Base-by-base conservation (phyloP, 2,113 vertebrate genomes). In the Mirza zaza region DNA sequence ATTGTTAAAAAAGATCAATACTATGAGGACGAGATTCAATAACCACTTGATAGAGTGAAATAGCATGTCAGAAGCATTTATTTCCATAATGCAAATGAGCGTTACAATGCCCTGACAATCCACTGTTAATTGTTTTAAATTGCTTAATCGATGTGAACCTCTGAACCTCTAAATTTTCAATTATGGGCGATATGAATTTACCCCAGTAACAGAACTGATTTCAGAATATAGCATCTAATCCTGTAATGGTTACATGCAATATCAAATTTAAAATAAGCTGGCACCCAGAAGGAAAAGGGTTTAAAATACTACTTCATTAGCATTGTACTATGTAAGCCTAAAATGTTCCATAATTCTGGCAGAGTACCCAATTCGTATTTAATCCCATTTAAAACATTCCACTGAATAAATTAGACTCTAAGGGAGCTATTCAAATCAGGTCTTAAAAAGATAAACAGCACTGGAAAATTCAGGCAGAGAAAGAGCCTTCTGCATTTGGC, bases 361-460 rank as follows among this genome's bases (percentile, higher is more conserved):
- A 34, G 57, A 75, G 18, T 8, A 55, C 34, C 45, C 59, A 48
- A 87, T 70, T 70, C 61, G 76, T 9, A 67, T 55, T 71, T 61
- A 79, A 96, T 73, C 36, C 42, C 15, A 34, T 80, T 73, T 88
- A 71, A 89, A 45, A 73, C 36, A 67, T 57, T 13, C 6, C 61
- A 21, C 23, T 3, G 84, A 65, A 76, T 79, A 34, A 45, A 39
- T 83, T 4, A 17, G 63, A 25, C 52, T 61, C 27, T 29, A 6
- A 68, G 36, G 15, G 25, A 63, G 84, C 75, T 52, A 10, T 25
- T 29, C 32, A 87, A 45, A 82, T 29, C 39, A 14, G 6, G n/a
- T 48, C 42, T 57, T 39, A 3, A n/a, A 94, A 79, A 57, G 77
- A 65, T 45, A 71, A 88, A 73, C 89, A 92, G 32, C 27, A 18